Conservation (phyloP, 2,797 vertebrate genomes). For the Australoheros facetus region DNA sequence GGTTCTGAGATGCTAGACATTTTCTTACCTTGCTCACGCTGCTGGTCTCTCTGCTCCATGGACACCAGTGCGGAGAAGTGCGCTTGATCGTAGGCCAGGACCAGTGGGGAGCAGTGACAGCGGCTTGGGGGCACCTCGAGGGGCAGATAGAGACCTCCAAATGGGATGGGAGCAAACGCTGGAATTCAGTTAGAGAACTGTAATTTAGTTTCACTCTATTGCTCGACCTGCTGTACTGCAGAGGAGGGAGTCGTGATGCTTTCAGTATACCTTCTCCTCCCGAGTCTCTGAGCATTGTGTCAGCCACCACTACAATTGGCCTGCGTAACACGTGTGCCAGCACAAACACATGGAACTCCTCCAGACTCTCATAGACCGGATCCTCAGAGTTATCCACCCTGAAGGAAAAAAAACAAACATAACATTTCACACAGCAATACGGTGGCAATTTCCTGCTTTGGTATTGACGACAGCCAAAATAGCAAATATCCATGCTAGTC, state of each 20-base stretch:
- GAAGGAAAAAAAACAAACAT: conserved; percentile 28
- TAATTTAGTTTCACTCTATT: neutral
- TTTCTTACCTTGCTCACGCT: conserved; percentile 93
- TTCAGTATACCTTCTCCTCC: conserved; percentile 90
- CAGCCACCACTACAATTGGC: conserved; percentile 94
- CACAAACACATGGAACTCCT: conserved; percentile 98
- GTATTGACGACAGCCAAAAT: neutral
- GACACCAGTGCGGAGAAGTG: conserved; percentile 99
- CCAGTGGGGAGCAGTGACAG: conserved; percentile 97
- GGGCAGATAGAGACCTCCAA: conserved; percentile 96
- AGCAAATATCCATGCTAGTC: conserved; percentile 12
- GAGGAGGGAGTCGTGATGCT: neutral
- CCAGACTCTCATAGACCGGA: conserved; percentile 96
- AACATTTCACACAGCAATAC: neutral
- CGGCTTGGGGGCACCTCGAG: conserved; percentile 95
- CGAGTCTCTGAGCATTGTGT: conserved; percentile 97
- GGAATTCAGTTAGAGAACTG: conserved; percentile 45
- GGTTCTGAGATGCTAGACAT: neutral
- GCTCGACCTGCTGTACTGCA: neutral
- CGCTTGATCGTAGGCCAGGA: conserved; percentile 97
- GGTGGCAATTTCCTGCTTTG: neutral
- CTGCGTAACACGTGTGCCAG: conserved; percentile 93
- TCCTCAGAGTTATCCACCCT: conserved; percentile 96
- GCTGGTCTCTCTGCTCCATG: conserved; percentile 99
- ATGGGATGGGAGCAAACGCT: conserved; percentile 98